Percentiles rank a stretch among this genome's conserved stretches.
These are phyloP conservation scores for Drosophila sp. DNA, from an alignment of 1,140 invertebrate genomes.

Conservation along the genomic window DNA sequence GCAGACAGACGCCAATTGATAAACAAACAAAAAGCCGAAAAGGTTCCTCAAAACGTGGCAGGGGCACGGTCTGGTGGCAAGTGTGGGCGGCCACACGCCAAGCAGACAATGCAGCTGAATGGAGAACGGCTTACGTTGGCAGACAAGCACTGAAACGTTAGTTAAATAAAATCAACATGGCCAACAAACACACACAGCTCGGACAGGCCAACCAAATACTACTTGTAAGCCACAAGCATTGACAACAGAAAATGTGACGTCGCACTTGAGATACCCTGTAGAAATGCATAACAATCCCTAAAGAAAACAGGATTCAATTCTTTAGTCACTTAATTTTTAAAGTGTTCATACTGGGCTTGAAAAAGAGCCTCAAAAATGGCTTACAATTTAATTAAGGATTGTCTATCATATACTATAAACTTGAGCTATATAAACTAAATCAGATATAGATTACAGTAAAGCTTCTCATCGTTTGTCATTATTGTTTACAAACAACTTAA, in stretches of 20 bases:
- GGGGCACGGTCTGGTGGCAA: neutral
- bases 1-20: constrained; percentile 71
- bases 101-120: constrained; percentile 10
- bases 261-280: neutral
- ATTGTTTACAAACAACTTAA: neutral
- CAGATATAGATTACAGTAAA: neutral
- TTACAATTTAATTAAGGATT: too few species aligned
- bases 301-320: too few species aligned
- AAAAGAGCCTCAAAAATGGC: too few species aligned
- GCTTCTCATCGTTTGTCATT: neutral
- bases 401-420: too few species aligned
- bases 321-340: too few species aligned
- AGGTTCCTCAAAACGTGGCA: constrained; percentile 29
- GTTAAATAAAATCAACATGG: constrained; percentile 75
- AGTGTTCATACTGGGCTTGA: too few species aligned
- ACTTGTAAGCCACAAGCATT: constrained; percentile 23
- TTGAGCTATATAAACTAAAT: too few species aligned
- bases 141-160: constrained; percentile 53
- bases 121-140: neutral
- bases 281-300: too few species aligned
- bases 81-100: constrained; percentile 39
- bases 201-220: constrained; percentile 29
- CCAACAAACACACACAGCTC: constrained; percentile 41
- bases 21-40: constrained; percentile 63
- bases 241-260: neutral